phyloP scores from a whole-genome alignment of 2,888 invertebrate species.

The Dascillus cervinus region DNA sequence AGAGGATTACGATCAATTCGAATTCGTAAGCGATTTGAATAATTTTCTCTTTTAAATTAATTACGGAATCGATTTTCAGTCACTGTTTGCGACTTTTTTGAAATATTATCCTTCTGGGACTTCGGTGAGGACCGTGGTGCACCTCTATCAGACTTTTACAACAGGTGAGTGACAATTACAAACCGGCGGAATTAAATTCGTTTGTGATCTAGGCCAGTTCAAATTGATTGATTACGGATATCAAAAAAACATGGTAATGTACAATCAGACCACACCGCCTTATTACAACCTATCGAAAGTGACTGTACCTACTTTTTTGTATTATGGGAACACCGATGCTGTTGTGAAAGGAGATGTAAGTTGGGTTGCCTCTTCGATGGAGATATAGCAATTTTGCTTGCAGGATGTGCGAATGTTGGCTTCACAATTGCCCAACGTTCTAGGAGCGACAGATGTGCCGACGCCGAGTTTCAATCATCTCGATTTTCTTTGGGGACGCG shows the following conservation, averaged over 20 bases:
- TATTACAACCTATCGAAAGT: conserved; percentile 43
- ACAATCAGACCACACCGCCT: no score
- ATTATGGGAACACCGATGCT: conserved; percentile 47
- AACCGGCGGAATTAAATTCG: no score
- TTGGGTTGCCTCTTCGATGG: no score
- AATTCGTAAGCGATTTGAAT: conserved; percentile 49
- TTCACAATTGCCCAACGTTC: conserved; percentile 46
- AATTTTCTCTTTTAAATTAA: no score
- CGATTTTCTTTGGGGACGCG: conserved; percentile 62
- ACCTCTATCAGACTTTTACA: conserved; percentile 37
- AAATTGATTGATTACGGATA: no score
- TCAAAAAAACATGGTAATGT: no score
- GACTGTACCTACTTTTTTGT: conserved; percentile 45
- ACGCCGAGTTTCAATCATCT: conserved; percentile 56
- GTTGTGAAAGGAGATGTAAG: conserved; percentile 44
- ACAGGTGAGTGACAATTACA: no score
- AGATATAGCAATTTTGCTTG: no score
- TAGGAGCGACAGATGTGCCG: conserved; percentile 51
- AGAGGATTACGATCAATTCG: conserved; percentile 49
- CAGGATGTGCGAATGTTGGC: conserved; percentile 53
- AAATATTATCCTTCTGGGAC: conserved; percentile 45
- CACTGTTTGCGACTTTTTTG: conserved; percentile 28
- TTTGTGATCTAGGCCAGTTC: no score
- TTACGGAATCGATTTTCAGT: no score
- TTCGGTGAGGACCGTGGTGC: conserved; percentile 42